A percentile compares a stretch with the other conserved stretches of the same genome.
These are phyloP conservation scores for Pipra filicauda DNA, from an alignment of 2,113 vertebrate species.

Conservation along the genomic window DNA sequence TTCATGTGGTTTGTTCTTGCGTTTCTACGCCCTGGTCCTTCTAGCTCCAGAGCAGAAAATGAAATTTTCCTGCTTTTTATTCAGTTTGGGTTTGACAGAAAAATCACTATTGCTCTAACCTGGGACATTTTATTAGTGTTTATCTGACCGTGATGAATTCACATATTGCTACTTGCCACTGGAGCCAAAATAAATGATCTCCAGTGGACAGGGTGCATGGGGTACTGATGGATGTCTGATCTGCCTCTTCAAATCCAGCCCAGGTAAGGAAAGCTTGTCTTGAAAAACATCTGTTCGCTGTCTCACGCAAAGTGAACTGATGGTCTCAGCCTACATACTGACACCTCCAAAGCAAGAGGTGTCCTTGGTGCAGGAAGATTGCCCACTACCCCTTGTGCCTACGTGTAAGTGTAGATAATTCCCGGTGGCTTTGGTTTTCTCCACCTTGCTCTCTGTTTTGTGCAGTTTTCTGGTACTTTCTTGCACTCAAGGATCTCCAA, in stretches of 20 bases:
- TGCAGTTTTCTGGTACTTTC: not conserved
- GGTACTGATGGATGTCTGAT: not conserved
- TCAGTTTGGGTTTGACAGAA: constrained; percentile 1
- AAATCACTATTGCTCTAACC: not conserved
- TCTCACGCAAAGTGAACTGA: not conserved
- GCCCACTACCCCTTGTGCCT: not conserved
- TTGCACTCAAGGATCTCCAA: not conserved
- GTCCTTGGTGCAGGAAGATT: not conserved
- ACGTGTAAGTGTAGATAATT: not conserved
- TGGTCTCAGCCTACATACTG: not conserved
- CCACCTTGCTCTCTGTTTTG: not conserved
- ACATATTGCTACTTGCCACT: not conserved
- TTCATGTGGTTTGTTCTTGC: not conserved
- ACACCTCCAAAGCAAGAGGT: not conserved
- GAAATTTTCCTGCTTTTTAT: constrained; percentile 18
- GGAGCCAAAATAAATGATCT: constrained; percentile 21
- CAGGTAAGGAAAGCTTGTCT: not conserved
- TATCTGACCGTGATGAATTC: constrained; percentile 34
- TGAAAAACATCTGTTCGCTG: not conserved
- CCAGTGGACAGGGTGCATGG: not conserved
- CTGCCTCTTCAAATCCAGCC: not conserved
- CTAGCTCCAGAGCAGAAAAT: not conserved
- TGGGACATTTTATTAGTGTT: constrained; percentile 28
- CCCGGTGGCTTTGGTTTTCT: not conserved
- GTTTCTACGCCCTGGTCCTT: not conserved